Conservation (phyloP, 2,797 vertebrate genomes). For the Neoniphon sammara region DNA sequence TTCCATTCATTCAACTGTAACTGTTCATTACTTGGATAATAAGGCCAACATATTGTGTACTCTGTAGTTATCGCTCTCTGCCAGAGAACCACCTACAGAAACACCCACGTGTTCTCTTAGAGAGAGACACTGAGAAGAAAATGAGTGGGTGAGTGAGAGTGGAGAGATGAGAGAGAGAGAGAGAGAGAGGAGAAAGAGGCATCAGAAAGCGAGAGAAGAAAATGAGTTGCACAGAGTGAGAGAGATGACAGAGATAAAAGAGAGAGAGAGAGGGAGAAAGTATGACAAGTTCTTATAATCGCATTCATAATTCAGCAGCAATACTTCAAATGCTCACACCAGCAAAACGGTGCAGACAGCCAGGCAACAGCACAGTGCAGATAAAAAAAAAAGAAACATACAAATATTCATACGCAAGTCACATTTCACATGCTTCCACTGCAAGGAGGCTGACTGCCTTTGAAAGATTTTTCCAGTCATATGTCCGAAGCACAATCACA, state of each 20-base stretch:
- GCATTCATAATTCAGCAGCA: too few species aligned
- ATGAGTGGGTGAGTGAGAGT: not conserved
- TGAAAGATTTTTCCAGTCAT: conserved; percentile 11
- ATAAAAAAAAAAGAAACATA: not conserved
- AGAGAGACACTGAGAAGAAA: conserved; percentile 14
- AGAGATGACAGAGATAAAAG: not conserved
- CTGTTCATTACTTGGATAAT: conserved; percentile 51
- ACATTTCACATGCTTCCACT: not conserved
- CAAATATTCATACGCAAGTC: not conserved
- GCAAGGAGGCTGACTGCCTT: not conserved
- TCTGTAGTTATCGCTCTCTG: conserved; percentile 54
- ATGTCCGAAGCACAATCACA: not conserved
- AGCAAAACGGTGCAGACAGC: conserved; percentile 29
- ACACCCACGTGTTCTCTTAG: conserved; percentile 56
- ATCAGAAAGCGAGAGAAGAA: conserved; percentile 21
- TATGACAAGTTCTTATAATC: too few species aligned
- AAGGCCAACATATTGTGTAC: conserved; percentile 57
- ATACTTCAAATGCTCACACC: conserved; percentile 11
- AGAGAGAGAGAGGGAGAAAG: not conserved
- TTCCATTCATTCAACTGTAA: not conserved
- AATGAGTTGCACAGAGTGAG: conserved; percentile 4
- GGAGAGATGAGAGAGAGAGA: conserved; percentile 20
- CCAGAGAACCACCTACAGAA: conserved; percentile 70
- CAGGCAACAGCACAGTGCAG: not conserved
- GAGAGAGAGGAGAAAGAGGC: conserved; percentile 20